Base-by-base conservation (phyloP, 2,888 invertebrate species). In the Ichneumon xanthorius region DNA sequence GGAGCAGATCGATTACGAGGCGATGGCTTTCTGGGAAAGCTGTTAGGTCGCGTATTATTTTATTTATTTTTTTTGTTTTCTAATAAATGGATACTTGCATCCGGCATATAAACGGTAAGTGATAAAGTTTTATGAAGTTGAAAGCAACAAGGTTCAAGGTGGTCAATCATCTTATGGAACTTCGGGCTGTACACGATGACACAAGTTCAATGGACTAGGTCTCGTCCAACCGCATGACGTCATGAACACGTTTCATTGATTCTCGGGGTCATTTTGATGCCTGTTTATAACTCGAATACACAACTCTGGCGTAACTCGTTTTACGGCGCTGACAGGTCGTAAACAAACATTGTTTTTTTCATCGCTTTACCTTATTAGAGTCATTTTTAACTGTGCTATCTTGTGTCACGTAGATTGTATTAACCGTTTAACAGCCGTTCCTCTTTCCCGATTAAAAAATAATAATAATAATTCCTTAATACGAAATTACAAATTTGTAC, bases 151-250 rank as follows among this genome's bases (percentile, higher is more conserved):
- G 11, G 58, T 22, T 58, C 58, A 58, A 58, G 58, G 58, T 58
- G 58, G 58, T 26, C 26, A 58, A 58, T 58, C 58, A 58, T 58
- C 58, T 58, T 58, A 58, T 58, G 14, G 58, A 58, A 26, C 58
- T 11, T 9, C 26, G 58, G 4, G 58, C 58, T 58, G 58, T 11
- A 9, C 11, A 22, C 58, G 0, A 58, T 58, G 11, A 11, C 22
- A 14, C 14, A 58, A 58, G 58, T 58, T 58, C 26, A 58, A 58
- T 22, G 58, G 58, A 58, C 58, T 58, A 26, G 3, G 58, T 58
- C 58, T 14, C 4, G 0, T 58, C 14, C 9, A 22, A 22, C 22
- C 11, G 22, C 26, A 58, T 26, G 22, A 26, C 14, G 58, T 58
- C 26, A 58, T 26, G 26, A 58, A 19, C 58, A 9, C 26, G 4